Base-by-base conservation (phyloP, 2,797 vertebrate genomes). In the Neostethus bicornis region DNA sequence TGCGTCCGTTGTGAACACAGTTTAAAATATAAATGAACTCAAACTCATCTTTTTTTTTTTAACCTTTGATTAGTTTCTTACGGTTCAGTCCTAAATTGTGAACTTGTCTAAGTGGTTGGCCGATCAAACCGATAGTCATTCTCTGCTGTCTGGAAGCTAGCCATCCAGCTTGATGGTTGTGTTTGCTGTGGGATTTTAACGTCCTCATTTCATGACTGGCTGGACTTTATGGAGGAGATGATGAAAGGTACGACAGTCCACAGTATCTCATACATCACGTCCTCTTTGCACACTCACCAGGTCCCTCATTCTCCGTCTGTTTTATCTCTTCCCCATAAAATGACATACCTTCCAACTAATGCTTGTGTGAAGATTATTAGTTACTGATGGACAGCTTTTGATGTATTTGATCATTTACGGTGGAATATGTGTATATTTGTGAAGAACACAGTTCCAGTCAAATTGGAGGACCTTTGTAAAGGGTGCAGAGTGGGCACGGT, bases 191-290 rank as follows among this genome's bases (percentile, higher is more conserved):
- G 77, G 75, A 79, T 86, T 90, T 88, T 90, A 87, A 89, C 80
- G 73, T 84, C 77, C 87, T 88, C 85, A 88, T 92, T 90, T 92
- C 87, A 91, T 90, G 91, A 89, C 84, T 85, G 89, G 79, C 78
- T 89, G 80, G 80, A 86, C 86, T 89, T 91, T 87, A 91, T 90
- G 76, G 90, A 77, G 70, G 75, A 85, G 84, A 89, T 89, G 86
- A 90, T 89, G 87, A 88, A 91, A 90, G 89, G 88, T 84, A 84
- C 85, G 74, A 81, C 80, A 83, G 82, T 87, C 86, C 66, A 82
- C 83, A 79, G 80, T 68, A 41, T 77, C 75, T 80, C 78, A 61
- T 91, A 88, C 80, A 87, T 92, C 87, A 90, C 53, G 56, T 73
- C 45, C 75, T 81, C 75, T 85, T 85, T 80, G 77, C 75, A 58